Evolutionary conservation across 2,888 invertebrate genomes (phyloP).

Genomic region (Euplexia lucipara): DNA sequence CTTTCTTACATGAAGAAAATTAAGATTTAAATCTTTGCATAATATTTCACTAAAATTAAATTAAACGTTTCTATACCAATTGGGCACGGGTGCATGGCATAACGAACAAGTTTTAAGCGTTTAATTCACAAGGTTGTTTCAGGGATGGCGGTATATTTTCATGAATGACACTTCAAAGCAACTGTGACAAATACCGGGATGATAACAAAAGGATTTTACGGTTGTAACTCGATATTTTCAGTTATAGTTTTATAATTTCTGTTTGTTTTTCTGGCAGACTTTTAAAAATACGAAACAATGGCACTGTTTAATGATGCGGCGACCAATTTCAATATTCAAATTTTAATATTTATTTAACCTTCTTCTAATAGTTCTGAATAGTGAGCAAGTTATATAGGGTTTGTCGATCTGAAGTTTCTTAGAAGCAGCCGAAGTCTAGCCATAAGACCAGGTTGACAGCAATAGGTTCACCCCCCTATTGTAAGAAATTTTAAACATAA

Average conservation of each 20-base stretch:
- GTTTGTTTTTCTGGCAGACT: conserved; percentile 16
- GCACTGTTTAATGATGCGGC: not conserved
- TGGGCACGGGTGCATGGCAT: not conserved
- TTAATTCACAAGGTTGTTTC: conserved; percentile 41
- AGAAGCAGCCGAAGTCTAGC: too few relatives aligned
- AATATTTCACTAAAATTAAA: conserved; percentile 21
- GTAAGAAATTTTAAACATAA: too few relatives aligned
- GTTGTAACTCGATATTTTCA: conserved; percentile 28
- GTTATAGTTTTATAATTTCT: conserved; percentile 5
- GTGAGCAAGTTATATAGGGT: too few relatives aligned
- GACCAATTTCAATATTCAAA: too few relatives aligned
- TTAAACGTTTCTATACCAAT: conserved; percentile 10
- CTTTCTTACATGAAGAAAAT: too few relatives aligned
- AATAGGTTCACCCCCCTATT: too few relatives aligned
- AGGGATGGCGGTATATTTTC: conserved; percentile 34
- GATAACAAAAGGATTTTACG: conserved; percentile 40
- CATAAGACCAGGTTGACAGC: too few relatives aligned
- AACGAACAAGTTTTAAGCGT: conserved; percentile 23
- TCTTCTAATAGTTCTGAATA: too few relatives aligned
- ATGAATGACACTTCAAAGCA: conserved; percentile 48
- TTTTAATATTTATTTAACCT: too few relatives aligned
- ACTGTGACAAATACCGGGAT: conserved; percentile 28
- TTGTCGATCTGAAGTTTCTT: too few relatives aligned
- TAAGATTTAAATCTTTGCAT: not conserved
- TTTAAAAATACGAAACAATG: not conserved